These are phyloP conservation scores for Ommatoiulus sabulosus DNA, from an alignment of 2,888 invertebrate genomes.

Conservation along the genomic window DNA sequence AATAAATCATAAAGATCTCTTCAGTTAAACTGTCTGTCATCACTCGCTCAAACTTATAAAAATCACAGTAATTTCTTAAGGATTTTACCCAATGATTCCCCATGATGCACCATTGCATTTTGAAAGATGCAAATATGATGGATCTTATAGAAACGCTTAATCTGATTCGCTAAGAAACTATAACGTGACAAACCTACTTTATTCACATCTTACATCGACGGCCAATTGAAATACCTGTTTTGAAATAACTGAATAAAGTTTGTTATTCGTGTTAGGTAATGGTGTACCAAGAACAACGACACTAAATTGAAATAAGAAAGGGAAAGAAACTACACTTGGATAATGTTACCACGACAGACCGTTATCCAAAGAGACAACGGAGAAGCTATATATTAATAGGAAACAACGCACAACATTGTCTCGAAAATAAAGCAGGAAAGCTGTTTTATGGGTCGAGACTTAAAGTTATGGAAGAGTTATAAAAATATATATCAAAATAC, in stretches of 20 bases:
- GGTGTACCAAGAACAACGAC: not conserved
- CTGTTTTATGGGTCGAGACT: constrained; percentile 36
- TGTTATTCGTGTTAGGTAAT: not conserved
- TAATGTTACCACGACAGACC: not conserved
- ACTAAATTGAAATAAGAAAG: not conserved
- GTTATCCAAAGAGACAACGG: not conserved
- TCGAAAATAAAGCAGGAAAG: constrained; percentile 4
- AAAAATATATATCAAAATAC: constrained; percentile 31
- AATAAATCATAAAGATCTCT: too few relatives aligned
- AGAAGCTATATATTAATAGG: not conserved
- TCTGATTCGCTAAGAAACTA: too few relatives aligned
- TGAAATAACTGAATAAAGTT: not conserved
- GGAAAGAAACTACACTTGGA: not conserved
- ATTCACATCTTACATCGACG: not conserved
- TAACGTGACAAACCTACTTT: not conserved
- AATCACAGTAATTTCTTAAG: too few relatives aligned
- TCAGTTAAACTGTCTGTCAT: too few relatives aligned
- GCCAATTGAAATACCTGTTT: not conserved
- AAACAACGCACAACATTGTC: not conserved
- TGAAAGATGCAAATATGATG: too few relatives aligned
- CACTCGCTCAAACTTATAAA: too few relatives aligned
- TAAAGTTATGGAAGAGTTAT: constrained; percentile 44
- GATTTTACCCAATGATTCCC: too few relatives aligned
- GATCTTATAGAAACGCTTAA: too few relatives aligned
- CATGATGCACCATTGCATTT: too few relatives aligned